These are phyloP conservation scores for Ammodramus savannarum DNA, from an alignment of 2,113 vertebrate genomes.

Conservation along the genomic window DNA sequence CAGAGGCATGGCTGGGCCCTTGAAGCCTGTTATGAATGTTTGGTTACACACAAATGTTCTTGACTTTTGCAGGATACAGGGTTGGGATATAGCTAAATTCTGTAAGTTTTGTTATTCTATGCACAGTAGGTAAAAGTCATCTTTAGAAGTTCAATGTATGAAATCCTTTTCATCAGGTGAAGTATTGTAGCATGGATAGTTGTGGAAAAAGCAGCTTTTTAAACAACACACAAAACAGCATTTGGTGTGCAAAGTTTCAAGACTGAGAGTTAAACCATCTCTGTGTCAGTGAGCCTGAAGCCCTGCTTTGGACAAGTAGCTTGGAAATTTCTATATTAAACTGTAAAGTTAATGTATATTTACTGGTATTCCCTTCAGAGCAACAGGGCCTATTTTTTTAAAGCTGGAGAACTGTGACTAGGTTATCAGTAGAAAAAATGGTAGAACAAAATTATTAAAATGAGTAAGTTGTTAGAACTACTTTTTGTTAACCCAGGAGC, in stretches of 20 bases:
- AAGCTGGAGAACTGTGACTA: not conserved
- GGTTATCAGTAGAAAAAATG: not conserved
- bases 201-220: not conserved
- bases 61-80: not conserved
- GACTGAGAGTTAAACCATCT: not conserved
- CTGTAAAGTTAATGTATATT: not conserved
- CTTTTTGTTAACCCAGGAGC: not conserved
- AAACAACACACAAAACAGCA: not conserved
- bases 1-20: not conserved
- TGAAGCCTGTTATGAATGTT: not conserved
- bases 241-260: not conserved
- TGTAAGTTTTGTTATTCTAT: not conserved
- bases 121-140: not conserved
- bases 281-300: not conserved
- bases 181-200: not conserved
- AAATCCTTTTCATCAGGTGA: not conserved
- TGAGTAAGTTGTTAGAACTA: not conserved
- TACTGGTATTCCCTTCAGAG: not conserved
- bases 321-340: not conserved
- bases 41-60: not conserved
- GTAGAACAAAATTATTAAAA: not conserved
- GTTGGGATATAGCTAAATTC: not conserved
- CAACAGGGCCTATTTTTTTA: not conserved
- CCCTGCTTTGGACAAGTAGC: not conserved
- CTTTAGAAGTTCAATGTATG: not conserved